Evolutionary conservation across 2,113 vertebrate species (phyloP).

Genomic region (Anarhynchus alexandrinus): DNA sequence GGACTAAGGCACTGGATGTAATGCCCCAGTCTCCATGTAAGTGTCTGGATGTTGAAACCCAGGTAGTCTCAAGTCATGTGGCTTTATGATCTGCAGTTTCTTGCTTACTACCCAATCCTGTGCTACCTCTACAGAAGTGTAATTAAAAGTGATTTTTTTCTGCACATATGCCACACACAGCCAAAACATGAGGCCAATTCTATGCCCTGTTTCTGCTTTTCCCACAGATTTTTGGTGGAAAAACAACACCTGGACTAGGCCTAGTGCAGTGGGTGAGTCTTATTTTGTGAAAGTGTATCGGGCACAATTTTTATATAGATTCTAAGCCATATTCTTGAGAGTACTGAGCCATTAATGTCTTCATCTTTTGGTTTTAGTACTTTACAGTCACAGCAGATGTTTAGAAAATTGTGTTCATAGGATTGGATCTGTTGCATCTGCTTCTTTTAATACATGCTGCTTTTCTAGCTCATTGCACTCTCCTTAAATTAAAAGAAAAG

Average conservation of each 20-base stretch:
- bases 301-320: neutral
- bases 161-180: neutral
- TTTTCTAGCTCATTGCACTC: constrained; percentile 37
- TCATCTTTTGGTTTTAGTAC: neutral
- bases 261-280: neutral
- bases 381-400: constrained; percentile 6
- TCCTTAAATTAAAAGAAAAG: constrained; percentile 39
- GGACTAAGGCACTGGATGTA: neutral
- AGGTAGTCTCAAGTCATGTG: neutral
- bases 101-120: neutral
- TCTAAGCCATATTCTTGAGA: neutral
- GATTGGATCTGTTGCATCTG: constrained; percentile 40
- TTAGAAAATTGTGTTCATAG: constrained; percentile 52
- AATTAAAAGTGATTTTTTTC: neutral
- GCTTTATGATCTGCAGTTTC: neutral
- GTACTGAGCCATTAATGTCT: neutral
- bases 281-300: neutral
- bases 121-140: neutral
- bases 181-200: neutral
- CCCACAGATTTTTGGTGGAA: neutral
- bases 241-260: neutral
- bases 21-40: rapidly evolving
- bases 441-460: constrained; percentile 14
- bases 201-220: neutral
- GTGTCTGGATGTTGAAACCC: neutral